Percentiles rank a stretch among this genome's conserved stretches.
Conservation (phyloP, 2,113 vertebrate genomes). For the Neomonachus schauinslandi region DNA sequence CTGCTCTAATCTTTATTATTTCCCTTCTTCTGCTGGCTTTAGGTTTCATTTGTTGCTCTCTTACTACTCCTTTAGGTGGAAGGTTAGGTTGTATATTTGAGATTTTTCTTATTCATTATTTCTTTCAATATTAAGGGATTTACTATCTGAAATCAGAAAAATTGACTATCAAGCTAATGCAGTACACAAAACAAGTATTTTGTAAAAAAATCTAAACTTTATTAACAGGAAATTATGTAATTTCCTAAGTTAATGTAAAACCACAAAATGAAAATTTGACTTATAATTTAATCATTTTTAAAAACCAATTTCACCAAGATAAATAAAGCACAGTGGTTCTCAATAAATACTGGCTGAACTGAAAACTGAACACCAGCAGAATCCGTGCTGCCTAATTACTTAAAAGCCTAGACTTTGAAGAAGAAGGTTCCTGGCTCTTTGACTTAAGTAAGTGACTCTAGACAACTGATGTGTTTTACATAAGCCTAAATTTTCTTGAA, state of each 20-base stretch:
- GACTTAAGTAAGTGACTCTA: not conserved
- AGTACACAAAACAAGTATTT: not conserved
- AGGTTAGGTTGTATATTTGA: not conserved
- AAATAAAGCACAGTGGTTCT: not conserved
- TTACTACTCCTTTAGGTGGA: not conserved
- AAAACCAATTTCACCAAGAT: not conserved
- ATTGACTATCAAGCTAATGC: not conserved
- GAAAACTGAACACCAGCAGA: not conserved
- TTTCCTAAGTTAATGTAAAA: conserved; percentile 18
- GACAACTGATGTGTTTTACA: not conserved
- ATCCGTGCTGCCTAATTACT: not conserved
- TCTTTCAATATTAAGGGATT: not conserved
- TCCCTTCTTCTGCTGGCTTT: not conserved
- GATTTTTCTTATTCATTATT: not conserved
- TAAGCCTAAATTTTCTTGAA: conserved; percentile 2
- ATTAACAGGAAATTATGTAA: not conserved
- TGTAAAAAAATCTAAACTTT: not conserved
- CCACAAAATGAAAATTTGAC: not conserved
- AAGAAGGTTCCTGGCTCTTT: not conserved
- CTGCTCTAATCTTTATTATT: not conserved
- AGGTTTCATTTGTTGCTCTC: not conserved
- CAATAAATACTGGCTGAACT: not conserved
- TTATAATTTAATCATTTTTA: conserved; percentile 9
- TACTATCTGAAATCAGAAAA: not conserved
- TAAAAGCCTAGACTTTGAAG: not conserved